Evolutionary conservation across 2,888 invertebrate genomes (phyloP).

Genomic region (Athetis lepigone): DNA sequence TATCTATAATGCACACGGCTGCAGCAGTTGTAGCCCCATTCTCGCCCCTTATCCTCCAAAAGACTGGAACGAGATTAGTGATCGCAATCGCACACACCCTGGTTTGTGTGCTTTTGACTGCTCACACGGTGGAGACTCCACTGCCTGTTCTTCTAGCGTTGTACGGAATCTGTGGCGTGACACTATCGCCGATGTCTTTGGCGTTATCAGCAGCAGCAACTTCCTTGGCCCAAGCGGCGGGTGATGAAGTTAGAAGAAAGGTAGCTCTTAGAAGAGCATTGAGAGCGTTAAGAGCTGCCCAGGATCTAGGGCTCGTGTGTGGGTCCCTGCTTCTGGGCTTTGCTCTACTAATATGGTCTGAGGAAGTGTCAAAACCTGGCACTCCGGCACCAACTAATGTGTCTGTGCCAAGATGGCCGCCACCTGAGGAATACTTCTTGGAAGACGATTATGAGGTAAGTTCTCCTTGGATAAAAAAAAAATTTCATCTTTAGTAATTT

Average conservation of each 20-base stretch:
- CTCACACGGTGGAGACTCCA: constrained; percentile 88
- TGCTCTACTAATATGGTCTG: constrained; percentile 88
- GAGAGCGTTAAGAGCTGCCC: constrained; percentile 84
- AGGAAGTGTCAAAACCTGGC: constrained; percentile 82
- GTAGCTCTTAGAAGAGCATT: constrained; percentile 82
- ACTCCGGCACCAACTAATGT: constrained; percentile 81
- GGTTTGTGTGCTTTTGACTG: constrained; percentile 91
- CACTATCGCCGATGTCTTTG: constrained; percentile 90
- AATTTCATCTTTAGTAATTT: background rate
- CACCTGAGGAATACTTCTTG: constrained; percentile 88
- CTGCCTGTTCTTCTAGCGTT: constrained; percentile 79
- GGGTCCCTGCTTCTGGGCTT: constrained; percentile 84
- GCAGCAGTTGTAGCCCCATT: constrained; percentile 91
- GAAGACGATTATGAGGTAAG: constrained; percentile 90
- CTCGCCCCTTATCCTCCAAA: constrained; percentile 84
- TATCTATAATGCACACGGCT: constrained; percentile 91
- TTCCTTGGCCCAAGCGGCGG: constrained; percentile 89
- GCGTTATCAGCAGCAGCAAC: constrained; percentile 91
- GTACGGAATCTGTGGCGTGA: constrained; percentile 89
- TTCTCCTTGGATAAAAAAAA: background rate
- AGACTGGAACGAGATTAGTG: constrained; percentile 80
- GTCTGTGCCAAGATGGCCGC: constrained; percentile 82
- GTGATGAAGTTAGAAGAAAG: constrained; percentile 83
- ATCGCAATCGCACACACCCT: constrained; percentile 88
- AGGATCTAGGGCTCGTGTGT: constrained; percentile 84